Evolutionary conservation across 2,797 vertebrate species (phyloP), one percentile per base, ranked within the genome.

Genomic region (Oceanodroma leucorhoa): DNA sequence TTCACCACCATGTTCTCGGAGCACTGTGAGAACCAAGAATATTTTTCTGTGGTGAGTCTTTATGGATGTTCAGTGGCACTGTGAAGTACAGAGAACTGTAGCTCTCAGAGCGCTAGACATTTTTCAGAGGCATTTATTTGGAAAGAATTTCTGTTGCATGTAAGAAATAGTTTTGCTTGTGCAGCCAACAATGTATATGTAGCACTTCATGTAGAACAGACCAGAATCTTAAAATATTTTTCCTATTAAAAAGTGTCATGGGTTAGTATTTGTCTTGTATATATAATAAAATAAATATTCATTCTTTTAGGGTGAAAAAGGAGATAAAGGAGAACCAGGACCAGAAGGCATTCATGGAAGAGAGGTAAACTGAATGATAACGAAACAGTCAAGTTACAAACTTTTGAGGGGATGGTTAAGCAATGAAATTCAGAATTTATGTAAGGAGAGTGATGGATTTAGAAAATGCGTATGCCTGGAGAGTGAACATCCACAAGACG

Each of bases 291-390:
- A 94, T 32, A 86, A 84, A 83, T 91, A 45, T 87, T 96, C 48
- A 7, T 76, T 95, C 89, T 95, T 89, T 86, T 64, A 98, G 98
- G 98, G 97, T 94, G 98, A 98, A 96, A 98, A 97, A 72, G 98
- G 98, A 95, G 93, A 96, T 77, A 91, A 91, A 85, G 98, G 98
- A 95, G 96, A 98, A 80, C 93, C 75, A 70, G 98, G 98, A 92
- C 87, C 94, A 41, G 83, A 95, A 83, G 98, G 98, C 62, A 48
- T 88, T 93, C 96, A 92, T 67, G 98, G 97, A 94, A 94, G 94
- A 95, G 75, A 98, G 93, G 98, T 98, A 98, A 98, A 90, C 41
- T 62, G 64, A 89, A 77, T 17, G 7, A 80, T 60, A 82, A 30
- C 27, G 46, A 53, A 87, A 51, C 5, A 62, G 4, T 77, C n/a